phyloP scores from a whole-genome alignment of 2,888 invertebrate genomes.

The Subacronicta megacephala region DNA sequence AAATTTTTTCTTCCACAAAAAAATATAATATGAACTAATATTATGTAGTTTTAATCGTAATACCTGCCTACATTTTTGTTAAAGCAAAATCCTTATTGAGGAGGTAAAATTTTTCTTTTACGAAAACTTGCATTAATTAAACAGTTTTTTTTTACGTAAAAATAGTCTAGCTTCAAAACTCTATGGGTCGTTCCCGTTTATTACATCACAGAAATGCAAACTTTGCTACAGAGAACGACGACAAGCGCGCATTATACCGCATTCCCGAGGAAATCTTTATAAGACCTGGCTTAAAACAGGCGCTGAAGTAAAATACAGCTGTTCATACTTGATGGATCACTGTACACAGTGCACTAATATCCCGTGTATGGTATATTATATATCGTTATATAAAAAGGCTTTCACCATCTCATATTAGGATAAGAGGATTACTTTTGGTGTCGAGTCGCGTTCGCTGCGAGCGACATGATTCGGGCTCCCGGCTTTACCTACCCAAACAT shows the following conservation, averaged over 20 bases:
- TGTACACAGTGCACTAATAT: slow-evolving; percentile 48
- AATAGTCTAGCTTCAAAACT: background rate
- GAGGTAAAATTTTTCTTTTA: too few species aligned
- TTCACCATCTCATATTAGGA: slow-evolving; percentile 75
- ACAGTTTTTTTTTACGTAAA: background rate
- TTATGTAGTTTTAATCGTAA: too few species aligned
- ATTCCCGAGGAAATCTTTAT: slow-evolving; percentile 18
- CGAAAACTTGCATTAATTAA: too few species aligned
- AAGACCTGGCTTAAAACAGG: slow-evolving; percentile 34
- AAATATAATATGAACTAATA: too few species aligned
- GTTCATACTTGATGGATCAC: slow-evolving; percentile 36
- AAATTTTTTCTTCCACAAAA: too few species aligned
- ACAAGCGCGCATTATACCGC: slow-evolving; percentile 10
- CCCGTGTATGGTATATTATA: slow-evolving; percentile 37
- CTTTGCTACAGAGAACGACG: slow-evolving; percentile 8
- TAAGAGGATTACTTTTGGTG: slow-evolving; percentile 79
- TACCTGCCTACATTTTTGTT: too few species aligned
- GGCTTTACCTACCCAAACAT: slow-evolving; percentile 39
- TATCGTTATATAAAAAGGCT: slow-evolving; percentile 69
- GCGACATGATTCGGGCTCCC: slow-evolving; percentile 43
- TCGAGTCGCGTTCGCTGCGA: slow-evolving; percentile 60
- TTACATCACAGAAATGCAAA: slow-evolving; percentile 4
- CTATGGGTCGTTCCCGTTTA: background rate
- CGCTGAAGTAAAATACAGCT: slow-evolving; percentile 27
- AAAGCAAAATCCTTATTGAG: too few species aligned